These are phyloP conservation scores for Pangasianodon hypophthalmus DNA, from an alignment of 2,113 vertebrate species.

Conservation along the genomic window DNA sequence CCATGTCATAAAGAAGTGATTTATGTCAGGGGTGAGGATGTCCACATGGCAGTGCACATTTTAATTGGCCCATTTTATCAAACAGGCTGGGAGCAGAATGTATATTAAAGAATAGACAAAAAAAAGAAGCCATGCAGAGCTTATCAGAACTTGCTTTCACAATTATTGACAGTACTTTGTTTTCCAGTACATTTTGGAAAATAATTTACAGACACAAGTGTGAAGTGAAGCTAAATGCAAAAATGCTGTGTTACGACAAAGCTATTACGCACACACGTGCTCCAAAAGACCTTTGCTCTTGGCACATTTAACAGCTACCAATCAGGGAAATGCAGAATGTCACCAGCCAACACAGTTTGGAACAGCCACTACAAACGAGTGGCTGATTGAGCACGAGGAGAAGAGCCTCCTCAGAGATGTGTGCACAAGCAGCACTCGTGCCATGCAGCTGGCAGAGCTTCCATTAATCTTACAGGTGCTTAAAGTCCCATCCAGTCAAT, in stretches of 20 bases:
- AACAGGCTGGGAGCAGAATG: background rate
- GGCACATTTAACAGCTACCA: constrained; percentile 27
- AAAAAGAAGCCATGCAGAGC: background rate
- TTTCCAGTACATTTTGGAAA: background rate
- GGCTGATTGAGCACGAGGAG: constrained; percentile 35
- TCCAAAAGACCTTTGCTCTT: constrained; percentile 15
- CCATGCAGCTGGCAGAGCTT: constrained; percentile 41
- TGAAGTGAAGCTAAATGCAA: background rate
- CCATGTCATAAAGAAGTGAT: constrained; percentile 10
- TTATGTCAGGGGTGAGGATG: background rate
- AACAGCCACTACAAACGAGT: constrained; percentile 36
- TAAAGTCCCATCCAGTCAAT: constrained; percentile 52
- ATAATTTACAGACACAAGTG: background rate
- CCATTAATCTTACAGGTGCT: constrained; percentile 57
- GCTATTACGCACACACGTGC: background rate
- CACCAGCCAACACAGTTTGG: constrained; percentile 35
- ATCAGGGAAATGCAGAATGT: constrained; percentile 31
- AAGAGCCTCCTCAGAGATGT: constrained; percentile 40
- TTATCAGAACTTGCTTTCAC: background rate
- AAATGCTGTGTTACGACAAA: constrained; percentile 13
- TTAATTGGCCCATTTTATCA: background rate
- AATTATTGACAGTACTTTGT: background rate
- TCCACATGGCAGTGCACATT: background rate
- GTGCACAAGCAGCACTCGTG: constrained; percentile 14
- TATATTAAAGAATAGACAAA: background rate